Percentiles rank a stretch among this genome's conserved stretches.
These are phyloP conservation scores for Oscheius sp. DNA, from an alignment of 2,888 invertebrate genomes.

Conservation along the genomic window DNA sequence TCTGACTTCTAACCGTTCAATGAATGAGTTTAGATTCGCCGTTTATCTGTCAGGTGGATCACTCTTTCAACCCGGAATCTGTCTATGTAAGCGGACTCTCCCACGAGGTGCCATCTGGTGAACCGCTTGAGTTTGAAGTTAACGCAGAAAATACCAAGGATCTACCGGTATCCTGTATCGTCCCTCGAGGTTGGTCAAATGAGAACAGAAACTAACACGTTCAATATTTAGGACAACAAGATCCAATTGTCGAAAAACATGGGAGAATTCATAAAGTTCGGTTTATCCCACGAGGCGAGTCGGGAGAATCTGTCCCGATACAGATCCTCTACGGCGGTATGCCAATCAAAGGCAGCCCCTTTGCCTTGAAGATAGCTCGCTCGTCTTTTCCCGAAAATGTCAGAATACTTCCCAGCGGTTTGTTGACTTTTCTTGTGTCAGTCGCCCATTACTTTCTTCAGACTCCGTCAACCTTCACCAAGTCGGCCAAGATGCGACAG, in stretches of 20 bases:
- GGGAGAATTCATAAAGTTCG: constrained; percentile 43
- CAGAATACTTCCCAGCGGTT: neutral
- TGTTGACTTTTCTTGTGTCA: neutral
- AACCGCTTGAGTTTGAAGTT: constrained; percentile 46
- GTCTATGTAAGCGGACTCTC: constrained; percentile 50
- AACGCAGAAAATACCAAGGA: constrained; percentile 52
- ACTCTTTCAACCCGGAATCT: constrained; percentile 44
- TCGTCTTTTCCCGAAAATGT: constrained; percentile 23
- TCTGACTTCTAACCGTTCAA: neutral
- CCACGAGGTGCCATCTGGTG: constrained; percentile 38
- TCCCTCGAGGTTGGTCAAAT: constrained; percentile 37
- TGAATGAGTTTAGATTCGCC: constrained; percentile 47
- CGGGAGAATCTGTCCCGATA: constrained; percentile 45
- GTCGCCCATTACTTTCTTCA: neutral
- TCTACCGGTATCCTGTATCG: constrained; percentile 41
- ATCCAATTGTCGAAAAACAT: constrained; percentile 19
- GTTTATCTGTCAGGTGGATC: constrained; percentile 50
- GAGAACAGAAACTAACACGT: too few relatives aligned
- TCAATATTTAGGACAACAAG: neutral
- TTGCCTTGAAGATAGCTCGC: constrained; percentile 5
- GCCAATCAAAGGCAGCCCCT: constrained; percentile 42
- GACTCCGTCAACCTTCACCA: neutral
- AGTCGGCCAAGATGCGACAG: constrained; percentile 47
- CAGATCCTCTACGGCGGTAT: constrained; percentile 53
- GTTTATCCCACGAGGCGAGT: constrained; percentile 45